Base-by-base conservation (phyloP, 2,113 vertebrate genomes). In the Halcyon senegalensis region DNA sequence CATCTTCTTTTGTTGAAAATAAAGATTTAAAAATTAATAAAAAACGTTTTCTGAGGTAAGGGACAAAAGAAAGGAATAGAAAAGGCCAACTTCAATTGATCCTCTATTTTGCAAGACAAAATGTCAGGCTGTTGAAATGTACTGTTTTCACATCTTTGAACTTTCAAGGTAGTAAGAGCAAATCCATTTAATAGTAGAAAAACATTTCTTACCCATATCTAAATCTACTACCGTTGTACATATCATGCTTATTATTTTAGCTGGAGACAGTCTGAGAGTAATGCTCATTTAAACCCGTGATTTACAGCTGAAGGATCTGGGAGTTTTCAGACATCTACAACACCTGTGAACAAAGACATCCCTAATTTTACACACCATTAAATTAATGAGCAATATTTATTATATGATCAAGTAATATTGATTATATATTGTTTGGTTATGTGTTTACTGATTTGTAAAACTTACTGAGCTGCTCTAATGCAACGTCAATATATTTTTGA, bases 21-120 rank as follows among this genome's bases (percentile, higher is more conserved):
- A 64, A 86, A 80, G 88, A 60, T 8, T 24, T 73, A 46, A 6
- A 53, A 33, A 60, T 8, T 24, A 77, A 41, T 7, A 53, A 33
- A 58, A 43, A 12, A 2, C 10, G 0, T 1, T 15, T 33, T 88
- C 84, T 60, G n/a, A 58, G 28, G 6, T 13, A 85, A 66, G 19
- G 16, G 10, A 23, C 2, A 48, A 87, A 79, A 66, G 0, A 1
- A 2, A 7, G 2, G 13, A 46, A 75, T 2, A 10, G 15, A 66
- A 51, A 66, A 73, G 8, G 18, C 2, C 7, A 30, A 10, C 13
- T 83, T 90, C 10, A 55, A 28, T 28, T 55, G 0, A 27, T 48
- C 1, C 75, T 7, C 3, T 73, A 0, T 91, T 82, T 81, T 67
- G 13, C 79, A 91, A 70, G 24, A 72, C 8, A 55, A 60, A 90